These are phyloP conservation scores for Entomyzon cyanotis DNA, from an alignment of 2,113 vertebrate species.

Conservation along the genomic window DNA sequence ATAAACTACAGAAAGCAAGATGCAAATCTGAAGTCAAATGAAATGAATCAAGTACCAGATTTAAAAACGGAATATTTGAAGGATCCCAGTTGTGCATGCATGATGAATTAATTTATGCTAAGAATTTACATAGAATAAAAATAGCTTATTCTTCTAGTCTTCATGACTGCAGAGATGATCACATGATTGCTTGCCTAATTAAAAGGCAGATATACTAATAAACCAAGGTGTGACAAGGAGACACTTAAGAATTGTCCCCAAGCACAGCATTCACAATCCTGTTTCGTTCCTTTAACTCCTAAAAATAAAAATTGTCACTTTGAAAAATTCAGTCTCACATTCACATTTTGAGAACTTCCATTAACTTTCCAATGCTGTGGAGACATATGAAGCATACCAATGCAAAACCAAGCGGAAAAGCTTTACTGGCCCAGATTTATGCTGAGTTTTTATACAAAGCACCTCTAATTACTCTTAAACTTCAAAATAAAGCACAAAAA, in stretches of 20 bases:
- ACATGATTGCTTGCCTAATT: conserved; percentile 37
- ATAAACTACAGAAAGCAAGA: neutral
- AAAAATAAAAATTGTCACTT: neutral
- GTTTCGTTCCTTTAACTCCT: neutral
- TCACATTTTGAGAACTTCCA: neutral
- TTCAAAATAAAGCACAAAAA: neutral
- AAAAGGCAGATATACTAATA: conserved; percentile 46
- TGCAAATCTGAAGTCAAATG: neutral
- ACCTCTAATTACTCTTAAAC: neutral
- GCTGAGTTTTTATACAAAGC: neutral
- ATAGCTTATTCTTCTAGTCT: conserved; percentile 31
- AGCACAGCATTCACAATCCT: neutral
- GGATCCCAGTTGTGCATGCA: neutral
- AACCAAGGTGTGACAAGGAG: conserved; percentile 21
- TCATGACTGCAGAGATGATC: neutral
- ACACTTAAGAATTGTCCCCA: neutral
- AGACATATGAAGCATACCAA: neutral
- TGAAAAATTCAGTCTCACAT: neutral
- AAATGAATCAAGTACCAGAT: neutral
- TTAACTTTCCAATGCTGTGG: neutral
- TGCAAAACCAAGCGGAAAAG: neutral
- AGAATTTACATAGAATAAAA: conserved; percentile 29
- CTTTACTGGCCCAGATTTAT: neutral
- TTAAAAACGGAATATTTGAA: neutral
- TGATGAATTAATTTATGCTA: conserved; percentile 29